Evolutionary conservation across 30 jellyfish, hydroid and myxozoan genomes (phyloP), one percentile per base, ranked within the genome.

Genomic region (Turritopsis rubra): DNA sequence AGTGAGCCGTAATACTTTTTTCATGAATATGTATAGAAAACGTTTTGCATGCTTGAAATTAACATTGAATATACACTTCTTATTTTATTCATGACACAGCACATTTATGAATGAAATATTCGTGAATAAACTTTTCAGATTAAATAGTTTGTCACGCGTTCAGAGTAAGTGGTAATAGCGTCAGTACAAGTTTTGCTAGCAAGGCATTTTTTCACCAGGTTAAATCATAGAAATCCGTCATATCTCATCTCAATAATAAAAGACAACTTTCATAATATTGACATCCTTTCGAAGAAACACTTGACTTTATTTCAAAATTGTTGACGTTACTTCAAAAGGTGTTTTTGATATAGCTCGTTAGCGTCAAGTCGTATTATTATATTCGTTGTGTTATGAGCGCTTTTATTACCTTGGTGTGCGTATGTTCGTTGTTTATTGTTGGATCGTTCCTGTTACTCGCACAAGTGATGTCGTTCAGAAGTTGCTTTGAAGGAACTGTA

Each of bases 381-480:
- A n/a, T n/a, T n/a, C n/a, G n/a, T n/a, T n/a, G 60, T 41, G 60
- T 5, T 41, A 41, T 41, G 60, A 41, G 60, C 60, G 60, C 77
- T 68, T 68, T 68, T 22, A 68, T 68, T 0, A 68, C 77, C 28
- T 68, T 68, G 31, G 77, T 68, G 16, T 68, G 77, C 30, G 28
- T 68, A 8, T n/a, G 28, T n/a, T 68, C 77, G 16, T 27, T 68
- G 31, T 23, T 68, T 68, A 22, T 68, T 68, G 77, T 68, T 9
- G 30, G 77, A n/a, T n/a, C 77, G 19, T 8, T 17, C 19, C 19
- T 68, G 77, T 22, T 68, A 68, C 17, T 68, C 19, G 77, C 77
- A 68, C 77, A 68, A 68, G 77, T 27, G 77, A n/a, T 68, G 77
- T 7, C 23, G 9, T 68, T 68, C 77, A 68, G 77, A 19, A 23